Conservation (phyloP, 2,888 invertebrate species). For the Chironomus riparius region DNA sequence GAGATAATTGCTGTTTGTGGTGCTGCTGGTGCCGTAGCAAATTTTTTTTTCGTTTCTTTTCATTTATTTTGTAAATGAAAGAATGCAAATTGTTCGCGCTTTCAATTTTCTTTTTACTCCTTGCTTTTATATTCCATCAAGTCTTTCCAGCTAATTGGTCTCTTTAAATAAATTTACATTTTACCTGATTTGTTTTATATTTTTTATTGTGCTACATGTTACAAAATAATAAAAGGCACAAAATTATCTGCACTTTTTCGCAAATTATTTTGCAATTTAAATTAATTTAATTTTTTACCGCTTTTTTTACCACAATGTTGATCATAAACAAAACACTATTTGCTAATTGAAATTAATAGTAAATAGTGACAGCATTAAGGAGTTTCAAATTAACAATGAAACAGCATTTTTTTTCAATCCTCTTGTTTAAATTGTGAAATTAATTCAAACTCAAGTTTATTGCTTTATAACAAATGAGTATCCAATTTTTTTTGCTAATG, state of each 20-base stretch:
- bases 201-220: too few species aligned
- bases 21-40: constrained; percentile 15
- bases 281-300: not conserved
- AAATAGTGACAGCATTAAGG: not conserved
- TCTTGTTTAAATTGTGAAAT: too few species aligned
- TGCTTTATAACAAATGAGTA: too few species aligned
- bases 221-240: not conserved
- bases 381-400: too few species aligned
- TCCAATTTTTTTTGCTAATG: too few species aligned
- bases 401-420: too few species aligned
- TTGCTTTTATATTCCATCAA: not conserved
- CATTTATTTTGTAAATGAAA: not conserved
- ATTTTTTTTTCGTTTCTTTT: not conserved
- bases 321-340: not conserved
- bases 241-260: not conserved
- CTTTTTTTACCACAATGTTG: not conserved
- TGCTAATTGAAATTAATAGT: not conserved
- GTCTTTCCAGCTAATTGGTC: not conserved
- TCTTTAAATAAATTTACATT: too few species aligned
- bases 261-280: not conserved
- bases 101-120: not conserved
- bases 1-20: constrained; percentile 15
- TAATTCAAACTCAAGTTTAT: too few species aligned
- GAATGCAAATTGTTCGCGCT: not conserved
- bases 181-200: too few species aligned